Evolutionary conservation across 1,140 invertebrate species (phyloP).

Genomic region (Drosophila sp.): DNA sequence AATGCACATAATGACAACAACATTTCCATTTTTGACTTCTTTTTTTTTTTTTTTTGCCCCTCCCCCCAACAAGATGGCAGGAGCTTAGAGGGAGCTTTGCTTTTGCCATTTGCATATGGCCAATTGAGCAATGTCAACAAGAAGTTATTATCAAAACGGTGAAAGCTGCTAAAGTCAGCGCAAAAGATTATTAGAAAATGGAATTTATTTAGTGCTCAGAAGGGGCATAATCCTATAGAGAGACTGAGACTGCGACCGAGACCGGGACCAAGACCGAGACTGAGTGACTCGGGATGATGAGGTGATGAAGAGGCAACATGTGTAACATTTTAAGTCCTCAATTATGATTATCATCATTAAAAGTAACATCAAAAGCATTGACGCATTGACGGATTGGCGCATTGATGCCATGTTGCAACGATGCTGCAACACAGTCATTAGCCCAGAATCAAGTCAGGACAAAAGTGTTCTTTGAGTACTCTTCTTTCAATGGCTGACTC

Average conservation of each 20-base stretch:
- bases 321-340: background rate
- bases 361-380: background rate
- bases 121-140: constrained; percentile 72
- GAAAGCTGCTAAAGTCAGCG: constrained; percentile 47
- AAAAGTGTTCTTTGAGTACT: too few relatives aligned
- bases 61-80: constrained; percentile 3
- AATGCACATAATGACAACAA: constrained; percentile 78
- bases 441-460: background rate
- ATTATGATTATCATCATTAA: constrained; percentile 3
- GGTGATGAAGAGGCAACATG: background rate
- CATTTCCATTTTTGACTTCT: constrained; percentile 70
- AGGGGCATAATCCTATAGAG: background rate
- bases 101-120: constrained; percentile 70
- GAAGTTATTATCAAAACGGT: constrained; percentile 41
- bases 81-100: constrained; percentile 49
- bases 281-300: background rate
- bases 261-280: too few relatives aligned
- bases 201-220: constrained; percentile 35
- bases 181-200: constrained; percentile 58
- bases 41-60: constrained; percentile 1
- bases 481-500: too few relatives aligned
- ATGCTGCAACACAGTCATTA: background rate
- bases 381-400: background rate
- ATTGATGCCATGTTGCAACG: background rate
- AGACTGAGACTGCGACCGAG: background rate